A percentile compares a stretch with the other conserved stretches of the same genome.
These are phyloP conservation scores for Himalopsyche tibetana DNA, from an alignment of 2,888 invertebrate genomes.

Conservation along the genomic window DNA sequence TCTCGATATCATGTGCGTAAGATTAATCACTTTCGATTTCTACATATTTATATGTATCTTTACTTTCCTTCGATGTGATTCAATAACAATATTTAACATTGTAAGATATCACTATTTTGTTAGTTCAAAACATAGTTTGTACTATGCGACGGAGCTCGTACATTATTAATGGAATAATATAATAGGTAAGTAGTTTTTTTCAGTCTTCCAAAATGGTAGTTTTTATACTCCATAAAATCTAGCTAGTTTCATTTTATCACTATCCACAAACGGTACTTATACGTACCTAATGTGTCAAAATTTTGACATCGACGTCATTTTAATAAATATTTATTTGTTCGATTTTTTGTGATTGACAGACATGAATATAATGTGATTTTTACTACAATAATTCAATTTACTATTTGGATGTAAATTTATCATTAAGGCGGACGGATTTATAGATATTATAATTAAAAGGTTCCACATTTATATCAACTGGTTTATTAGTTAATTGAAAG, in stretches of 20 bases:
- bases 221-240: neutral
- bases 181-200: constrained; percentile 5
- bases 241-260: neutral
- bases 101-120: neutral
- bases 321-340: neutral
- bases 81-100: constrained; percentile 27
- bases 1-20: constrained; percentile 43
- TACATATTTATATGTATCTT: constrained; percentile 47
- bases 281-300: neutral
- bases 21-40: constrained; percentile 59
- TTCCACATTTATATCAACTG: too few relatives aligned
- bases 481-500: too few relatives aligned
- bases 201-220: neutral
- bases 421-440: too few relatives aligned
- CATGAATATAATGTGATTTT: too few relatives aligned
- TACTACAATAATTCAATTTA: too few relatives aligned
- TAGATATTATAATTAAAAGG: too few relatives aligned
- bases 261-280: neutral
- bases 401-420: too few relatives aligned
- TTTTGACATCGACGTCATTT: constrained; percentile 7
- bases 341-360: too few relatives aligned
- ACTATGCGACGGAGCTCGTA: neutral
- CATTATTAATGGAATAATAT: constrained; percentile 3
- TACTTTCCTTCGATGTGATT: constrained; percentile 54
- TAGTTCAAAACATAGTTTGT: constrained; percentile 24